These are phyloP conservation scores for Megamerina dolium DNA, from an alignment of 2,888 invertebrate species.

Conservation along the genomic window DNA sequence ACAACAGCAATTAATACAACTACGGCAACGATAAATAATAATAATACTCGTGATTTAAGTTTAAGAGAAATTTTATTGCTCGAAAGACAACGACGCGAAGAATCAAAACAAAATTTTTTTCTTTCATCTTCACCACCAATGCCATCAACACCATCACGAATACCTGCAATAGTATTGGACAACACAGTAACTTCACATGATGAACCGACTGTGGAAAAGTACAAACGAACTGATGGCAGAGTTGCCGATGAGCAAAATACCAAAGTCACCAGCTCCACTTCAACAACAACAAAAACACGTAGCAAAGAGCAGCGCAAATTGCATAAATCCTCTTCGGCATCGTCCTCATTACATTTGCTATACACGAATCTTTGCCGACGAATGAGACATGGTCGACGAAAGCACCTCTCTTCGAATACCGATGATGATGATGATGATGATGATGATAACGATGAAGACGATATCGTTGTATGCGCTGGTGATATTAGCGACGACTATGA, in stretches of 20 bases:
- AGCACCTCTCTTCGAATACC: constrained; percentile 33
- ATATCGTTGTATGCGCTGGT: constrained; percentile 40
- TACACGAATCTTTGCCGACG: constrained; percentile 40
- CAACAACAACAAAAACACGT: constrained; percentile 26
- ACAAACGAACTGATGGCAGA: background rate
- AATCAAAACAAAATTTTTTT: constrained; percentile 45
- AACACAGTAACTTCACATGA: constrained; percentile 27
- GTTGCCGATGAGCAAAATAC: constrained; percentile 16
- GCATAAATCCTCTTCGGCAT: constrained; percentile 37
- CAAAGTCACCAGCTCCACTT: constrained; percentile 29
- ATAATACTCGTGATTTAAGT: constrained; percentile 27
- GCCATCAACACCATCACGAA: constrained; percentile 21
- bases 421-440: constrained; percentile 38
- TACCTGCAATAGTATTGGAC: constrained; percentile 29
- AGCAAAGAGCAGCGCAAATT: constrained; percentile 19
- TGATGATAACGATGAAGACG: constrained; percentile 39
- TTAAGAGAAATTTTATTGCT: constrained; percentile 40
- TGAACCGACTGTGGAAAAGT: constrained; percentile 18
- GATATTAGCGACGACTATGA: constrained; percentile 44
- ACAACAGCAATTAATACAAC: background rate
- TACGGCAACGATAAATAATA: constrained; percentile 11
- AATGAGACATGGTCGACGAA: constrained; percentile 27
- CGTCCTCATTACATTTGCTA: constrained; percentile 37
- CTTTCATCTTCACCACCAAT: constrained; percentile 40
- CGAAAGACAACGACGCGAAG: constrained; percentile 41